Percentiles rank a stretch among this genome's conserved stretches.
Conservation (phyloP, 37 sponge, comb jelly and placozoan genomes). For the Lycopodina hypogea region DNA sequence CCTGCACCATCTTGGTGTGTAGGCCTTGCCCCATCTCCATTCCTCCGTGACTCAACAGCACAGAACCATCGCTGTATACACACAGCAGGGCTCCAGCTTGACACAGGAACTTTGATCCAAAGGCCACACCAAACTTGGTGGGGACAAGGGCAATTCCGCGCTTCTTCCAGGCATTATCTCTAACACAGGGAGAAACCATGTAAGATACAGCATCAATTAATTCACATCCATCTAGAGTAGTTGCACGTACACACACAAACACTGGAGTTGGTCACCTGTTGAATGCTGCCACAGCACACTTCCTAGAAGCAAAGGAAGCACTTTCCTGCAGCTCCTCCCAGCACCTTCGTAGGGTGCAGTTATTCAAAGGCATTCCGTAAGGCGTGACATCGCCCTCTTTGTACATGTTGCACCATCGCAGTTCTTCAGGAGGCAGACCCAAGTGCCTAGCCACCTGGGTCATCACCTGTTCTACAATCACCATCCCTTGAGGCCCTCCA, state of each 20-base stretch:
- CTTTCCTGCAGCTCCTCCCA: constrained; percentile 66
- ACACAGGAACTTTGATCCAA: constrained; percentile 51
- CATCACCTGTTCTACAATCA: constrained; percentile 60
- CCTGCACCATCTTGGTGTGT: constrained; percentile 89
- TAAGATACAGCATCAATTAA: too few species aligned
- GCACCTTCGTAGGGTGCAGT: constrained; percentile 57
- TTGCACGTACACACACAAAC: background rate
- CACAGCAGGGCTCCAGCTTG: constrained; percentile 78
- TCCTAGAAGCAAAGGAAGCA: constrained; percentile 28
- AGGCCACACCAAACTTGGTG: constrained; percentile 74
- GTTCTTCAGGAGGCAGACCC: constrained; percentile 36
- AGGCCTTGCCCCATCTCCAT: constrained; percentile 92
- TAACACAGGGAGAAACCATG: constrained; percentile 1
- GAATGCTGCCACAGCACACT: constrained; percentile 31
- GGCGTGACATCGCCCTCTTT: constrained; percentile 61
- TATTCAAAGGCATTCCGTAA: constrained; percentile 31
- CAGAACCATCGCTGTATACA: constrained; percentile 79
- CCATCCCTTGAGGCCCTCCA: constrained; percentile 86
- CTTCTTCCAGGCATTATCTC: constrained; percentile 68
- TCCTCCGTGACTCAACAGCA: constrained; percentile 84
- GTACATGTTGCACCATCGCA: constrained; percentile 65
- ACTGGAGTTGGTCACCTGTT: constrained; percentile 84
- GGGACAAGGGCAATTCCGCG: constrained; percentile 77
- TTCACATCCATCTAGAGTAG: background rate
- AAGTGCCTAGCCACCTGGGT: constrained; percentile 41